phyloP scores from a whole-genome alignment of 1,140 invertebrate species.

The Drosophila tropicalis region DNA sequence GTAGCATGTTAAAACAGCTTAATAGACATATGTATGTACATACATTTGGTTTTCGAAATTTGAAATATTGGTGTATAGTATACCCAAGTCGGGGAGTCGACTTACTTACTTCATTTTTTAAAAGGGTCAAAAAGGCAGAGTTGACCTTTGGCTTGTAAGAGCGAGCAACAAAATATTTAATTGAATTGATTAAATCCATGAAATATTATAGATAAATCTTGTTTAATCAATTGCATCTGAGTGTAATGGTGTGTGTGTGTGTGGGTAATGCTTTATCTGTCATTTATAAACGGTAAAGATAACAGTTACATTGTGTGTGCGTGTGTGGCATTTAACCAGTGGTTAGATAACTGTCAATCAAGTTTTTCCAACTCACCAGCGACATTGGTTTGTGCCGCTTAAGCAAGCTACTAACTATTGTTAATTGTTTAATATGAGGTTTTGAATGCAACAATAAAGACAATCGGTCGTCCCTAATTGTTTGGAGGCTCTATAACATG shows the following conservation, averaged over 20 bases:
- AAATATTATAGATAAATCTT: constrained; percentile 27
- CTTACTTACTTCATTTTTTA: no score
- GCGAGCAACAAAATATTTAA: no score
- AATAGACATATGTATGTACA: no score
- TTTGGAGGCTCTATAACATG: not conserved
- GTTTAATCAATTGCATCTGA: constrained; percentile 4
- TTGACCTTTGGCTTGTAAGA: no score
- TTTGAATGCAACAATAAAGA: not conserved
- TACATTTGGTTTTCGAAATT: no score
- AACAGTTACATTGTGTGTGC: constrained; percentile 5
- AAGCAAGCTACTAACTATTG: not conserved
- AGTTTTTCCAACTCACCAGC: constrained; percentile 24
- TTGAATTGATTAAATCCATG: no score
- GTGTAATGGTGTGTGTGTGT: not conserved
- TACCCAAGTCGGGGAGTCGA: no score
- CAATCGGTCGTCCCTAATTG: not conserved
- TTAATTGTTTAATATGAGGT: not conserved
- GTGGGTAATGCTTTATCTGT: constrained; percentile 7
- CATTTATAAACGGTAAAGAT: constrained; percentile 25
- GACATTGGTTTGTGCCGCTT: constrained; percentile 35
- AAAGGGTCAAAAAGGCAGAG: no score
- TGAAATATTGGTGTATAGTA: no score
- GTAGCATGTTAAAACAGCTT: no score
- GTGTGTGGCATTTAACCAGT: constrained; percentile 19
- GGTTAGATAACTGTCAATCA: constrained; percentile 59